Evolutionary conservation across 2,888 invertebrate genomes (phyloP).

Genomic region (Rhagium mordax): DNA sequence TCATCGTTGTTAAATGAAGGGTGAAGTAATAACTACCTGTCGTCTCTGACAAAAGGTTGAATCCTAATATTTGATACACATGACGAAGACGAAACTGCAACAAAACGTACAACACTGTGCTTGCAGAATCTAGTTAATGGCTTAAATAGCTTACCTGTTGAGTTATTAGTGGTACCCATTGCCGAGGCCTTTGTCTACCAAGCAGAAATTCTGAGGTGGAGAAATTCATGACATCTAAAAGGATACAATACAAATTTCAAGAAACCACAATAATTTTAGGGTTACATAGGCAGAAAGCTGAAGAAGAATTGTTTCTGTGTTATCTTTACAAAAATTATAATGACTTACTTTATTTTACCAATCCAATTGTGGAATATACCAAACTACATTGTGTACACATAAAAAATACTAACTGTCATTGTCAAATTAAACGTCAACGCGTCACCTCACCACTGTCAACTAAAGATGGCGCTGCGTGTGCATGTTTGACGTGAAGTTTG

Average conservation of each 20-base stretch:
- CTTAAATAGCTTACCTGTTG: conserved; percentile 79
- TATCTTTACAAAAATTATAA: not conserved
- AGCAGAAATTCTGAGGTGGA: conserved; percentile 70
- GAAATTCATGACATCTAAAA: conserved; percentile 65
- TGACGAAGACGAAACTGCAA: conserved; percentile 83
- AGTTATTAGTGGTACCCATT: conserved; percentile 86
- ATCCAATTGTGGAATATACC: not conserved
- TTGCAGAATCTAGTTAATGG: conserved; percentile 3
- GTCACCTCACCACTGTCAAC: not conserved
- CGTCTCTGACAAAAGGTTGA: conserved; percentile 73
- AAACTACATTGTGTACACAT: conserved; percentile 1
- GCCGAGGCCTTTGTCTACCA: conserved; percentile 79
- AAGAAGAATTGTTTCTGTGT: no score
- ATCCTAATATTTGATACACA: conserved; percentile 82
- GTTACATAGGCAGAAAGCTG: conserved; percentile 4
- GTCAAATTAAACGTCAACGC: not conserved
- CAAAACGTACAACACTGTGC: conserved; percentile 33
- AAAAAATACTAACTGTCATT: not conserved
- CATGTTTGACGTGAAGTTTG: no score
- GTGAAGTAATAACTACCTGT: conserved; percentile 83
- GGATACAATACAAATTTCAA: not conserved
- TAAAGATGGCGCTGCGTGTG: conserved; percentile 34
- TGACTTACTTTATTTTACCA: conserved; percentile 10
- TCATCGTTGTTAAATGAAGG: conserved; percentile 85
- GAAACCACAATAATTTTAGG: not conserved